A percentile compares a stretch with the other conserved stretches of the same genome.
These are phyloP conservation scores for Dexiosoma caninum DNA, from an alignment of 2,888 invertebrate genomes.

Conservation along the genomic window DNA sequence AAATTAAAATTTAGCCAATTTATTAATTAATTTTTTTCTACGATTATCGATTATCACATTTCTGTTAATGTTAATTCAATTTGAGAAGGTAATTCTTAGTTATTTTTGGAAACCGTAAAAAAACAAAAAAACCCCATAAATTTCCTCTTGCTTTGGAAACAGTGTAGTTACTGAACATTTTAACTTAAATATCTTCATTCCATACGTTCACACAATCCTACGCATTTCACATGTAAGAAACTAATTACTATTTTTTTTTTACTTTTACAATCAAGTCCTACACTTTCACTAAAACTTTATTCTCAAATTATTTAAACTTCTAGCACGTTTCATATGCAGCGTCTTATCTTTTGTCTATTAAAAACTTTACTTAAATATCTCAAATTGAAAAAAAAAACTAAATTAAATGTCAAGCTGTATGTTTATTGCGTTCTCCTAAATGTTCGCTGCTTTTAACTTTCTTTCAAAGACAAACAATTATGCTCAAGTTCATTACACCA, in stretches of 20 bases:
- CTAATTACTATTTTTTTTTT: conserved; percentile 39
- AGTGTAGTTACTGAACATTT: not conserved
- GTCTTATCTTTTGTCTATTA: conserved; percentile 40
- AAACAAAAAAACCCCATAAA: too few relatives aligned
- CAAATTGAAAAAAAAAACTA: not conserved
- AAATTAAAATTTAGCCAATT: too few relatives aligned
- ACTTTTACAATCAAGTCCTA: not conserved
- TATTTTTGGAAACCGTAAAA: too few relatives aligned
- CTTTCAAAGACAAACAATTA: conserved; percentile 8
- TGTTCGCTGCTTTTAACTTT: not conserved
- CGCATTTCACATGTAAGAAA: not conserved
- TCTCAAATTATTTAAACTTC: not conserved
- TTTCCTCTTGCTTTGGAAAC: conserved; percentile 30
- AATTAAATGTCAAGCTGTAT: not conserved
- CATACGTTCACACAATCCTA: not conserved
- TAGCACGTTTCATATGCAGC: not conserved
- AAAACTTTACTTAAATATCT: conserved; percentile 40
- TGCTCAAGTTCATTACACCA: conserved; percentile 21
- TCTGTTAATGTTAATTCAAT: too few relatives aligned
- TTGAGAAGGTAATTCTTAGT: too few relatives aligned
- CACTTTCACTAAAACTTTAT: conserved; percentile 44
- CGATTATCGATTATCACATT: too few relatives aligned
- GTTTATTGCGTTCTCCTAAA: not conserved
- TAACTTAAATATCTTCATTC: not conserved
- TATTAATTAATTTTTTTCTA: too few relatives aligned